Evolutionary conservation across 2,888 invertebrate species (phyloP).

Genomic region (Marronus borbonicus): DNA sequence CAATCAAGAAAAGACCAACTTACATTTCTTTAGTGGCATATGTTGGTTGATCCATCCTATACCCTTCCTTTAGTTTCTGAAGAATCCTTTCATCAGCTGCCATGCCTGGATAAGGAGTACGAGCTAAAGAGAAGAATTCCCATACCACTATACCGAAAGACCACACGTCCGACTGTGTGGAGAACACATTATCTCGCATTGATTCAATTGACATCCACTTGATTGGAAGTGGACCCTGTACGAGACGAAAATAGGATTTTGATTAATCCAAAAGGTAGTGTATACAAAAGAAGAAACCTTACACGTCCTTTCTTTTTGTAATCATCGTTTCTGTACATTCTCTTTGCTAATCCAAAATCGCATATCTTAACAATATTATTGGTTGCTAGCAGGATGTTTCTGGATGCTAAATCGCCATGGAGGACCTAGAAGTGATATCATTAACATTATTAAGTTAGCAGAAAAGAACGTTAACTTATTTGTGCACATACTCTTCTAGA

Average conservation of each 20-base stretch:
- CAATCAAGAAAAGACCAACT: slow-evolving; percentile 60
- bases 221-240: slow-evolving; percentile 85
- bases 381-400: slow-evolving; percentile 91
- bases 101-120: too few species aligned
- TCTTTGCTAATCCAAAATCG: slow-evolving; percentile 95
- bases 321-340: slow-evolving; percentile 90
- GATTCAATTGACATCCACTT: slow-evolving; percentile 75
- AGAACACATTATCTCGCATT: slow-evolving; percentile 90
- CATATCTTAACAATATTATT: slow-evolving; percentile 96
- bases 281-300: slow-evolving; percentile 64
- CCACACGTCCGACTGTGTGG: slow-evolving; percentile 76
- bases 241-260: not conserved
- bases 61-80: too few species aligned
- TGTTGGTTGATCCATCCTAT: too few species aligned
- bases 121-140: slow-evolving; percentile 86
- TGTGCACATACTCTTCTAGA: slow-evolving; percentile 80
- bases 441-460: not conserved
- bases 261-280: not conserved
- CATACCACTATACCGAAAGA: slow-evolving; percentile 88
- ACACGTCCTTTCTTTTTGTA: slow-evolving; percentile 92
- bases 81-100: too few species aligned
- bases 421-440: slow-evolving; percentile 74
- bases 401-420: slow-evolving; percentile 91
- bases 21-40: slow-evolving; percentile 74
- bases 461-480: not conserved